phyloP scores from a whole-genome alignment of 2,888 invertebrate species.

The Drosophila ustulata region DNA sequence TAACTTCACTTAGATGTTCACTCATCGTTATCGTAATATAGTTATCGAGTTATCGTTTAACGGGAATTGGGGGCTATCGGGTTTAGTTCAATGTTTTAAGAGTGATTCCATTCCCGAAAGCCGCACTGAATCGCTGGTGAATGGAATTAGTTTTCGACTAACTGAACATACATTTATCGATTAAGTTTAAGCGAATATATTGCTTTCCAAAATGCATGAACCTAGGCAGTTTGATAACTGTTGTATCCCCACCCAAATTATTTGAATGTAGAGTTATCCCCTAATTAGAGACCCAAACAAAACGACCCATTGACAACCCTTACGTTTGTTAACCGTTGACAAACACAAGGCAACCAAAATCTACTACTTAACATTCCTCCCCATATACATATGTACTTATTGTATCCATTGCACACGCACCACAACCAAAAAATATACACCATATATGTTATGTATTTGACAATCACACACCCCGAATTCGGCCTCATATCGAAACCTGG shows the following conservation, averaged over 20 bases:
- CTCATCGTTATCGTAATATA: neutral
- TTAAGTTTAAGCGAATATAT: neutral
- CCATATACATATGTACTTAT: neutral
- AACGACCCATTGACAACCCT: slow-evolving; percentile 13
- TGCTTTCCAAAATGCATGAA: neutral
- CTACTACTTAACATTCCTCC: neutral
- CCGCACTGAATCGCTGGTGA: slow-evolving; percentile 17
- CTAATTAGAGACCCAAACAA: slow-evolving; percentile 4
- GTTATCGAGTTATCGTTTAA: slow-evolving; percentile 2
- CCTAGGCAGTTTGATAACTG: neutral
- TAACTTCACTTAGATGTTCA: neutral
- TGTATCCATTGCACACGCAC: slow-evolving; percentile 26
- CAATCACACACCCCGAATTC: slow-evolving; percentile 34
- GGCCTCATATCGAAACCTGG: slow-evolving; percentile 51
- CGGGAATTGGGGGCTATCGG: neutral
- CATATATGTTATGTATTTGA: neutral
- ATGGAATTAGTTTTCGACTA: slow-evolving; percentile 25
- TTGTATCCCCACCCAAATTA: neutral
- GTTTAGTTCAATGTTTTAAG: neutral
- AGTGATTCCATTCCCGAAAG: neutral
- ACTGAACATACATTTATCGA: slow-evolving; percentile 7
- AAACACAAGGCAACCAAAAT: slow-evolving; percentile 7
- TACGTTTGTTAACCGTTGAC: too few relatives aligned
- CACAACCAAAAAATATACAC: neutral
- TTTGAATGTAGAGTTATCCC: neutral